Base-by-base conservation (phyloP, 2,888 invertebrate species). In the Drosophila pegasa region DNA sequence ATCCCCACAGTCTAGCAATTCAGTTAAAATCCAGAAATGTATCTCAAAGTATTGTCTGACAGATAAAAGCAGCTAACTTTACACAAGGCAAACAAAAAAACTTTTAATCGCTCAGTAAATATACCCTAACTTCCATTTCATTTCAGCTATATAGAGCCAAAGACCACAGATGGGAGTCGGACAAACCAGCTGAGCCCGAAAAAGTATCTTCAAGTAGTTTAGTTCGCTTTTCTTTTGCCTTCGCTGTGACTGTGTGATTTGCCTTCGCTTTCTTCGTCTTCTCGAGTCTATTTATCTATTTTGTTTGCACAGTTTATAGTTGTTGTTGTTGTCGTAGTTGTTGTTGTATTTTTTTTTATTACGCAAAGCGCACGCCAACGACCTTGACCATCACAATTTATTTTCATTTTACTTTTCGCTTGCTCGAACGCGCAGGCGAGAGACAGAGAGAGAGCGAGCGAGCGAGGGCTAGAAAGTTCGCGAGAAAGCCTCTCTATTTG, bases 361-460 rank as follows among this genome's bases (percentile, higher is more conserved):
- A 79, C 89, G 88, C 78, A 81, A 71, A 85, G 75, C 89, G 78
- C 73, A 82, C 80, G 83, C 85, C 80, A 88, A 86, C 90, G 90
- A 89, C 89, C 89, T 89, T 89, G 89, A 90, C 89, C 89, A 89
- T 90, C 89, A 88, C 89, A 89, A 89, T 89, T 88, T 86, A 75
- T 85, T 89, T 90, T 86, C 80, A 84, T 85, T 83, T 88, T 83
- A 76, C 82, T 81, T 86, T 74, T 81, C 63, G 57, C 60, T 54
- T 55, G 31, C 62, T 73, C 66, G 27, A 22, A 31, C n/a, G 35
- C n/a, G 33, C 3, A 16, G 3, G 33, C 18, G 14, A 47, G 47
- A 7, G 18, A 47, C 20, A 20, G 31, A 14, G 14, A 20, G 14
- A 3, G 31, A 4, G 18, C 9, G 48, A 9, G 33, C 9, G 33